phyloP scores from a whole-genome alignment of 2,113 vertebrate species.

The Albula goreensis region DNA sequence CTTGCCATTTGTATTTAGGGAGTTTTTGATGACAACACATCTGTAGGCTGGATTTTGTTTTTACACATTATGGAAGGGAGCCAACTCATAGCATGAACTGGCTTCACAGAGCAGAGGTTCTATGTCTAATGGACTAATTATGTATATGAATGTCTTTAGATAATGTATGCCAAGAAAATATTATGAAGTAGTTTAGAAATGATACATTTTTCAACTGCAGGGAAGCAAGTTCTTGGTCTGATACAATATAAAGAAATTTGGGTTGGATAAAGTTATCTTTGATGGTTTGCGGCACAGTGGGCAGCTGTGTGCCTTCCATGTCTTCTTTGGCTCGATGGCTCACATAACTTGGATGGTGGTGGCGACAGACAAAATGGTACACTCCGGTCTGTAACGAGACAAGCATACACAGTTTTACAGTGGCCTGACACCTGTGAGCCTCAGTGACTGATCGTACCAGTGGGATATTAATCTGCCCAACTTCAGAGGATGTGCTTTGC shows the following conservation, averaged over 20 bases:
- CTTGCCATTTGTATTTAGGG: neutral
- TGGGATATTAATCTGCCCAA: neutral
- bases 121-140: too few species aligned
- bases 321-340: slow-evolving; percentile 39
- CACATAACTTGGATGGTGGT: slow-evolving; percentile 77
- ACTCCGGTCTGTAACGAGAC: slow-evolving; percentile 71
- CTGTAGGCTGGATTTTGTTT: neutral
- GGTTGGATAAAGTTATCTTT: too few species aligned
- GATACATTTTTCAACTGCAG: neutral
- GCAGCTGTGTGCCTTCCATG: neutral
- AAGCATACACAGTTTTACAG: slow-evolving; percentile 38
- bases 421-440: slow-evolving; percentile 15
- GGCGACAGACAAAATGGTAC: slow-evolving; percentile 76
- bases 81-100: neutral
- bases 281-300: too few species aligned
- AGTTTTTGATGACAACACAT: neutral
- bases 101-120: neutral
- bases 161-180: too few species aligned
- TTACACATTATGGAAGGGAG: neutral
- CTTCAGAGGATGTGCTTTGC: too few species aligned
- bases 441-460: slow-evolving; percentile 33
- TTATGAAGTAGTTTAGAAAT: neutral
- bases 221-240: too few species aligned
- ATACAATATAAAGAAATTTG: too few species aligned
- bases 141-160: too few species aligned